phyloP scores from a whole-genome alignment of 2,888 invertebrate species.

The Heliconius ismenius region DNA sequence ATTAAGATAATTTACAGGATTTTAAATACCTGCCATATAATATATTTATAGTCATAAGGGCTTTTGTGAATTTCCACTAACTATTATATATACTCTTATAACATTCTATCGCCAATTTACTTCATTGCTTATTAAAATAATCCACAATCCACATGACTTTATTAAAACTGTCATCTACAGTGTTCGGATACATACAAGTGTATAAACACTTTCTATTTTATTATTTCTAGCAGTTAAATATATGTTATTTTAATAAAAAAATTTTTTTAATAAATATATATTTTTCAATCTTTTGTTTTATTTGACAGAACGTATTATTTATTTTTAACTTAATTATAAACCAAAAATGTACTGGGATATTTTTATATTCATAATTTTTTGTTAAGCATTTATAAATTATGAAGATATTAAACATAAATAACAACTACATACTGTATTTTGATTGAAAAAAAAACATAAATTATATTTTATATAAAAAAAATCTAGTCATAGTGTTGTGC shows the following conservation, averaged over 20 bases:
- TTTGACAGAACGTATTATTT: not conserved
- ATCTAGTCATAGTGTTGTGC: not conserved
- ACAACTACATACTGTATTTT: no score
- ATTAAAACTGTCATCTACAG: not conserved
- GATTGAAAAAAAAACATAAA: no score
- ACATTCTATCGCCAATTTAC: not conserved
- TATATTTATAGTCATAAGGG: not conserved
- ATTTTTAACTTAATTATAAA: not conserved
- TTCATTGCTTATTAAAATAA: not conserved
- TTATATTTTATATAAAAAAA: no score
- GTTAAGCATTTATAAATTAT: not conserved
- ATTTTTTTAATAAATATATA: no score
- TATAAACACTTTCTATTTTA: not conserved
- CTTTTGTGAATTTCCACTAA: not conserved
- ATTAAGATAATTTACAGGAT: not conserved
- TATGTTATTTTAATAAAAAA: not conserved
- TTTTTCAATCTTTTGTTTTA: not conserved
- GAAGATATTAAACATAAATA: no score
- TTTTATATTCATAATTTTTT: not conserved
- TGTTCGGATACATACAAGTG: not conserved
- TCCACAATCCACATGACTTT: not conserved
- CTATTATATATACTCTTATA: not conserved
- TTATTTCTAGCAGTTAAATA: not conserved
- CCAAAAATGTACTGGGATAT: not conserved
- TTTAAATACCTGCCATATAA: not conserved